Conservation (phyloP, 2,113 vertebrate species). For the Laticauda laticaudata region DNA sequence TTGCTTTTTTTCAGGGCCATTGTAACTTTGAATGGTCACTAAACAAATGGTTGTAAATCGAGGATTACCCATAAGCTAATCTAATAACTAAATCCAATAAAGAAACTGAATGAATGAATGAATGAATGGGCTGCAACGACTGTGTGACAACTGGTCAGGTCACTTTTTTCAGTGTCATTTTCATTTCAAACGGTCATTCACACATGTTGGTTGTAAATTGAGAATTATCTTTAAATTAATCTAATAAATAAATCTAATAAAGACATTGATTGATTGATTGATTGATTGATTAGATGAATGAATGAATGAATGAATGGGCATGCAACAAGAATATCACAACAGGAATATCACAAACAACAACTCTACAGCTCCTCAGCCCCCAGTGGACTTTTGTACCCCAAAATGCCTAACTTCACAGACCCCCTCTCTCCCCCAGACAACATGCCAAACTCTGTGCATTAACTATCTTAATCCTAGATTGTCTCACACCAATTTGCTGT, state of each 20-base stretch:
- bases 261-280: not conserved
- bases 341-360: not conserved
- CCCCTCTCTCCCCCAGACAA: not conserved
- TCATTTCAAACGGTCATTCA: no score
- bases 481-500: not conserved
- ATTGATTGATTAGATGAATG: no score
- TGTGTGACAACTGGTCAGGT: not conserved
- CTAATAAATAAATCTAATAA: no score
- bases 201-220: not conserved
- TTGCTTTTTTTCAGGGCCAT: no score
- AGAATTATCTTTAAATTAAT: no score
- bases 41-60: no score
- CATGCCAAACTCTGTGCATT: not conserved
- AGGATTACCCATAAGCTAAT: no score
- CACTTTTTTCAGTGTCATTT: not conserved
- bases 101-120: no score
- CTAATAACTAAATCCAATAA: no score
- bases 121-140: not conserved
- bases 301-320: not conserved
- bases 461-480: not conserved
- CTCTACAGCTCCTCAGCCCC: not conserved
- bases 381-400: not conserved
- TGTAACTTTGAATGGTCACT: no score
- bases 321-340: not conserved
- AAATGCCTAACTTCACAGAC: not conserved